Evolutionary conservation across 2,113 vertebrate genomes (phyloP).

Genomic region (Ploceus nigricollis): DNA sequence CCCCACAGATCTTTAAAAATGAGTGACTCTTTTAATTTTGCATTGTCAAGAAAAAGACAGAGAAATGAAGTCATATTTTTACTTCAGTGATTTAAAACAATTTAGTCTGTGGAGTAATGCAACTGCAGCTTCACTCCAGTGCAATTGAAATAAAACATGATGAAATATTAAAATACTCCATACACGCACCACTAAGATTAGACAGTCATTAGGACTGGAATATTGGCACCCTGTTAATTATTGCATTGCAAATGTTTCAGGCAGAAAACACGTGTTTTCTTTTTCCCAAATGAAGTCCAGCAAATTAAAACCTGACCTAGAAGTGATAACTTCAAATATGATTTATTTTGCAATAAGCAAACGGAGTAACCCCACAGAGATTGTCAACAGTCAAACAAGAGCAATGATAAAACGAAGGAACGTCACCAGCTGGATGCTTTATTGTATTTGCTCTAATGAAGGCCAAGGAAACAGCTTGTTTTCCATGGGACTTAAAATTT

Average conservation of each 20-base stretch:
- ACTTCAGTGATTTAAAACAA: slow-evolving; percentile 64
- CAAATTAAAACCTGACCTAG: slow-evolving; percentile 57
- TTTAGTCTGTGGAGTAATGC: slow-evolving; percentile 42
- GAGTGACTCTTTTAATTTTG: slow-evolving; percentile 67
- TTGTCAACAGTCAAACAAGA: slow-evolving; percentile 53
- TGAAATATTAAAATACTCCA: slow-evolving; percentile 52
- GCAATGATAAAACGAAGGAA: neutral
- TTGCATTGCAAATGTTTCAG: slow-evolving; percentile 27
- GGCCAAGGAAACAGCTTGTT: neutral
- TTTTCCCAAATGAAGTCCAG: slow-evolving; percentile 44
- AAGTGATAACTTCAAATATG: slow-evolving; percentile 41
- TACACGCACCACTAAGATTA: slow-evolving; percentile 43
- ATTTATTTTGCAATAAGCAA: slow-evolving; percentile 34
- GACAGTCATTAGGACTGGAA: slow-evolving; percentile 45
- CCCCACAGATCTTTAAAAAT: slow-evolving; percentile 64
- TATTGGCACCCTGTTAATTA: slow-evolving; percentile 53
- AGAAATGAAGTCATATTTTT: slow-evolving; percentile 66
- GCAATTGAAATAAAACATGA: slow-evolving; percentile 40
- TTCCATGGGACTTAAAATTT: neutral
- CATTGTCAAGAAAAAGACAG: slow-evolving; percentile 45
- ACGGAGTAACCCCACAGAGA: slow-evolving; percentile 39
- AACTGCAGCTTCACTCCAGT: neutral
- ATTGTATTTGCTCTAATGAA: slow-evolving; percentile 36
- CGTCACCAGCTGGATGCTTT: neutral
- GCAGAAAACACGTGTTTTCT: neutral